Conservation (phyloP, 2,888 invertebrate species). For the Matsumyia berberina region DNA sequence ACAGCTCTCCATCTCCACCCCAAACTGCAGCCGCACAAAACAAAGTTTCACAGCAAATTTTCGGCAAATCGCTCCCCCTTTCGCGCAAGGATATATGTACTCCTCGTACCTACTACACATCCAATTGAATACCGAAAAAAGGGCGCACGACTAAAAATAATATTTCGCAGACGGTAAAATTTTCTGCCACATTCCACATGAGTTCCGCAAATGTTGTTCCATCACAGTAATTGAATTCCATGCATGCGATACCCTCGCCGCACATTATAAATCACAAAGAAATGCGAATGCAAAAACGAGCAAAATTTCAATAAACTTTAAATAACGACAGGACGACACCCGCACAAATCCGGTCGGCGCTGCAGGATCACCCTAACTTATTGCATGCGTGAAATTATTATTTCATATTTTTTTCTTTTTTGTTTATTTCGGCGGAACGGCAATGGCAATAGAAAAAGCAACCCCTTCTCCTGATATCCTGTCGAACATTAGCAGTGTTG, state of each 20-base stretch:
- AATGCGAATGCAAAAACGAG: conserved; percentile 45
- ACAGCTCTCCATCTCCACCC: conserved; percentile 3
- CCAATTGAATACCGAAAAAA: conserved; percentile 33
- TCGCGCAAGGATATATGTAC: conserved; percentile 28
- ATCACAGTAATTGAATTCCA: conserved; percentile 75
- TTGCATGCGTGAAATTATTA: conserved; percentile 71
- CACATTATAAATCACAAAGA: conserved; percentile 69
- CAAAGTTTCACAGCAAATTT: conserved; percentile 12
- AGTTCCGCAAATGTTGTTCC: conserved; percentile 65
- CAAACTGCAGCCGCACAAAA: not conserved
- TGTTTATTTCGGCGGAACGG: conserved; percentile 41
- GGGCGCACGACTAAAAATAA: conserved; percentile 50
- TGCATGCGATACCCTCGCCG: conserved; percentile 40
- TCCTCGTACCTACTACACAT: conserved; percentile 19
- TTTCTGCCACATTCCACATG: conserved; percentile 75
- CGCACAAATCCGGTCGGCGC: conserved; percentile 17
- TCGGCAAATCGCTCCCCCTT: not conserved
- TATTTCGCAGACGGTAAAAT: conserved; percentile 73
- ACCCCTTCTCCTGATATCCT: conserved; percentile 27
- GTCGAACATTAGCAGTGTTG: conserved; percentile 44
- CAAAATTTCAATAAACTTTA: conserved; percentile 69
- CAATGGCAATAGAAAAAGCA: not conserved
- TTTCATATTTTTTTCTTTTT: conserved; percentile 65
- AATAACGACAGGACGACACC: conserved; percentile 38
- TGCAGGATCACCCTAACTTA: conserved; percentile 37